Evolutionary conservation across 2,113 vertebrate species (phyloP), one percentile per base, ranked within the genome.

Genomic region (Taxidea taxus): DNA sequence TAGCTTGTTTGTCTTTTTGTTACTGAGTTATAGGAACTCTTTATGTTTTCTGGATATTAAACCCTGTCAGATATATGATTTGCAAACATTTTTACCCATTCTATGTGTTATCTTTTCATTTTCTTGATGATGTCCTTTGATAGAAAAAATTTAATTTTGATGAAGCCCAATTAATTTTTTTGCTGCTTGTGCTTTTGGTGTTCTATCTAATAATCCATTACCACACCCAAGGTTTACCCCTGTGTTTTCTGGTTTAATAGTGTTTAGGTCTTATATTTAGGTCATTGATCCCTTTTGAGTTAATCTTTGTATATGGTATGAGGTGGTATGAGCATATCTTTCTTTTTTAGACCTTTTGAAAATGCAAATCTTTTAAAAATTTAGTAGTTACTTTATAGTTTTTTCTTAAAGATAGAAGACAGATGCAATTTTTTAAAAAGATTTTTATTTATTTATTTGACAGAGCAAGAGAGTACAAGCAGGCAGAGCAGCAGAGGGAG

Each of bases 311-410:
- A n/a, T 90, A 54, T 66, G 60, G 49, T 84, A 75, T 49, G 44
- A 93, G 42, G 66, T 74, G 9, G 31, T 91, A 11, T 86, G n/a
- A 86, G 34, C 20, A 21, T 68, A 70, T 58, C 5, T 68, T 95
- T 94, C 31, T 74, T 91, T 58, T 96, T 96, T 60, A 96, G 60
- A 94, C 25, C 47, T 89, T 94, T 96, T 54, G 74, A 93, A 97
- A 96, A 90, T 92, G 84, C 60, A 97, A 95, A 90, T 31, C 78
- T 94, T 98, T 98, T 70, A 97, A 96, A 97, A 84, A 96, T 96
- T 96, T 94, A 98, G 91, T 87, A 96, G 60, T 37, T 25, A 47
- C 6, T 56, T 90, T 54, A 87, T 70, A 92, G 58, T 82, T 88
- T 58, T 56, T 95, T 96, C 80, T 95, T 82, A 89, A 93, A 93